Percentiles rank a stretch among this genome's conserved stretches.
Conservation (phyloP, 2,797 vertebrate genomes). For the Bradypodion pumilum region DNA sequence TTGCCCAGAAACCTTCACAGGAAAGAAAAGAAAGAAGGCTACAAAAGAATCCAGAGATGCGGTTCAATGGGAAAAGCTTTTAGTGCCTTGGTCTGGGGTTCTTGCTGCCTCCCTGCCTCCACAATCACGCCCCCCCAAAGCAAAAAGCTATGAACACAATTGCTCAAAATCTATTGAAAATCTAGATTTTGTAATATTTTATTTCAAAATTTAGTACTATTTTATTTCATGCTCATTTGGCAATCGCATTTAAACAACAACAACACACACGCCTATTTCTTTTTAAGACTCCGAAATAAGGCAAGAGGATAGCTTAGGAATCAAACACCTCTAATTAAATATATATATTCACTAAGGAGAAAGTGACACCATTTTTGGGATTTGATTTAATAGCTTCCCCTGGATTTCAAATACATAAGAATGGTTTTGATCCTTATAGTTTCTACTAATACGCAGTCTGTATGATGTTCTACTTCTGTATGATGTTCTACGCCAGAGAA, state of each 20-base stretch:
- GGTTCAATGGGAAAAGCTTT: not conserved
- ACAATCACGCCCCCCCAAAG: no score
- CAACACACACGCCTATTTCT: not conserved
- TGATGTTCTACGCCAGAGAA: not conserved
- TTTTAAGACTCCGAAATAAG: not conserved
- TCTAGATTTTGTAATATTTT: no score
- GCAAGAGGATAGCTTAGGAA: accelerated
- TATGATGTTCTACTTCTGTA: not conserved
- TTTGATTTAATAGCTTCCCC: not conserved
- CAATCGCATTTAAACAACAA: accelerated
- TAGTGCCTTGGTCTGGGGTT: not conserved
- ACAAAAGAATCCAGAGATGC: not conserved
- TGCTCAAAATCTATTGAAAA: no score
- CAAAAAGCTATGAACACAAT: no score
- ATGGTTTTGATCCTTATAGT: not conserved
- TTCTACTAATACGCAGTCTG: not conserved
- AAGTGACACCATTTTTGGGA: not conserved
- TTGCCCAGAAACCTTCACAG: slow-evolving; percentile 45
- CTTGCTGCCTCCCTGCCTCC: not conserved
- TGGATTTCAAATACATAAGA: not conserved
- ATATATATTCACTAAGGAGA: not conserved
- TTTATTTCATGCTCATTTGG: no score
- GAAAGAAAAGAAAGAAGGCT: not conserved
- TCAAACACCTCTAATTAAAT: not conserved
- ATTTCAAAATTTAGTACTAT: not conserved